phyloP scores from a whole-genome alignment of 2,888 invertebrate genomes.

The Drosophila lutescens region DNA sequence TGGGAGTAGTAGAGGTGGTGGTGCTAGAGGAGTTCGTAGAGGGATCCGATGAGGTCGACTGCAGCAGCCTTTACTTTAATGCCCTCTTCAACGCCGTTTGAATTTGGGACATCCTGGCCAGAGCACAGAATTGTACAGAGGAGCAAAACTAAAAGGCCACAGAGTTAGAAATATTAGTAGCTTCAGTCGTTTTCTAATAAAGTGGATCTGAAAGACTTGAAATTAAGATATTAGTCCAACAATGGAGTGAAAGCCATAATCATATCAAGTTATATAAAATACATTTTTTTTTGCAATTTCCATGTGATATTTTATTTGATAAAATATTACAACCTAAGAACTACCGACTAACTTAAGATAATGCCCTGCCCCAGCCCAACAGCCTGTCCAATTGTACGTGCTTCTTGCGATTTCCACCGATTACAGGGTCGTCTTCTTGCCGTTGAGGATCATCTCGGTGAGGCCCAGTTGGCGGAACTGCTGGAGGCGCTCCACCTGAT shows the following conservation, averaged over 20 bases:
- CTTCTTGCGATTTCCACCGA: background rate
- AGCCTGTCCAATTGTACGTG: background rate
- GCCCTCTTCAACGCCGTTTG: conserved; percentile 16
- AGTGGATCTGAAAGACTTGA: no score
- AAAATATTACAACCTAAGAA: conserved; percentile 60
- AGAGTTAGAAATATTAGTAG: background rate
- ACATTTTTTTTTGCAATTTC: conserved; percentile 2
- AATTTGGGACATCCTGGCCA: background rate
- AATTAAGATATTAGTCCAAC: no score
- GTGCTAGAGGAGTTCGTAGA: background rate
- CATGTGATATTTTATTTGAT: conserved; percentile 70
- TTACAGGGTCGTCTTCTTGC: conserved; percentile 58
- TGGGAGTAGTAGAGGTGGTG: conserved; percentile 4
- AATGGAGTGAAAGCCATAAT: no score
- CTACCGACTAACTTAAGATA: conserved; percentile 43
- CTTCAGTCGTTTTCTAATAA: no score
- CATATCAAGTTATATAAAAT: background rate
- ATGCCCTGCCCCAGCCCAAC: conserved; percentile 18
- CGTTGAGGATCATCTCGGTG: conserved; percentile 60
- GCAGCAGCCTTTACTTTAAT: conserved; percentile 22
- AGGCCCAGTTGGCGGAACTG: conserved; percentile 62
- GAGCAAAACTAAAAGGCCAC: conserved; percentile 44
- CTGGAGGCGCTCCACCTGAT: conserved; percentile 66
- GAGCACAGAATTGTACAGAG: conserved; percentile 26
- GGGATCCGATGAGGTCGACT: conserved; percentile 15